Percentiles rank a stretch among this genome's conserved stretches.
phyloP scores from a whole-genome alignment of 23 tunicate species.

The Ciona savignyi region DNA sequence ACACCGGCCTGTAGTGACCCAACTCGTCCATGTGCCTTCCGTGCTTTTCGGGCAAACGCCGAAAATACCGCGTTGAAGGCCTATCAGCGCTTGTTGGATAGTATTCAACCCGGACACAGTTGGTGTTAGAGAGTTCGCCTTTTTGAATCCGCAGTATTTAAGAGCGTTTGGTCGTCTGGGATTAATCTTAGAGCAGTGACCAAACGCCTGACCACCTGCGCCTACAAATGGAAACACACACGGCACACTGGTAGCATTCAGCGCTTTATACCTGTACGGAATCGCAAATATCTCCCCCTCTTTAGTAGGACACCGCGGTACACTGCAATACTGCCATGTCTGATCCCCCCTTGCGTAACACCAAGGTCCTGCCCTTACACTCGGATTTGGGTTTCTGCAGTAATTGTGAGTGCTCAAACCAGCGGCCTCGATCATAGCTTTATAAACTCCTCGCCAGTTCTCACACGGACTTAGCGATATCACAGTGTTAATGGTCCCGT shows the following conservation, averaged over 20 bases:
- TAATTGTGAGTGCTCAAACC: slow-evolving; percentile 43
- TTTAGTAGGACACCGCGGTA: slow-evolving; percentile 37
- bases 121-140: not conserved
- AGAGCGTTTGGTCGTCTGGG: not conserved
- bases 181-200: slow-evolving; percentile 7
- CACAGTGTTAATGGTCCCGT: slow-evolving; percentile 20
- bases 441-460: slow-evolving; percentile 6
- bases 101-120: not conserved
- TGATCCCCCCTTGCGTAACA: slow-evolving; percentile 13
- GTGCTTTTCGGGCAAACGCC: slow-evolving; percentile 45
- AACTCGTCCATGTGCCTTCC: slow-evolving; percentile 48
- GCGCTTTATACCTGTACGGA: not conserved
- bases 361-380: slow-evolving; percentile 43
- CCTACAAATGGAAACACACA: slow-evolving; percentile 57
- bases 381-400: slow-evolving; percentile 69
- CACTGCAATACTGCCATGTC: slow-evolving; percentile 57
- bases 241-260: not conserved
- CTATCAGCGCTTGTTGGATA: not conserved
- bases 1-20: slow-evolving; percentile 35
- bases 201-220: slow-evolving; percentile 11
- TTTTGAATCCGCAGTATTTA: slow-evolving; percentile 25
- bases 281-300: slow-evolving; percentile 40
- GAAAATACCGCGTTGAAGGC: slow-evolving; percentile 14
- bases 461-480: slow-evolving; percentile 20
- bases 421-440: slow-evolving; percentile 7